phyloP scores from a whole-genome alignment of 2,113 vertebrate species.

The Menura novaehollandiae region DNA sequence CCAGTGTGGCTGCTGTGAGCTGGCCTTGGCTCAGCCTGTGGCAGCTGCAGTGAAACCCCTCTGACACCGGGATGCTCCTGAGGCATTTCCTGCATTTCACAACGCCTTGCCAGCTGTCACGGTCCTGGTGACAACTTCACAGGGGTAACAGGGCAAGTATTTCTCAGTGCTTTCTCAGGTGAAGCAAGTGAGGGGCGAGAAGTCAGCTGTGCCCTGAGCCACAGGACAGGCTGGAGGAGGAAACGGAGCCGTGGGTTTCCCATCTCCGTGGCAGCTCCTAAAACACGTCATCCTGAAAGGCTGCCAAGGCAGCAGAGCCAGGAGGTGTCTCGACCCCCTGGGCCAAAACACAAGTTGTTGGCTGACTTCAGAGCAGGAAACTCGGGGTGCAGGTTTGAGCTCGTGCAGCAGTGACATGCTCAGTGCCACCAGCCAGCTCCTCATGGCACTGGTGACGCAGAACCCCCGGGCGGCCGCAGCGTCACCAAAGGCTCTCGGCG shows the following conservation, averaged over 20 bases:
- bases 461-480: fast-evolving
- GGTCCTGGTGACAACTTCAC: not conserved
- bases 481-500: fast-evolving
- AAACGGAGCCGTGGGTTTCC: fast-evolving
- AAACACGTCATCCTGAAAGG: fast-evolving
- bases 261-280: not conserved
- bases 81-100: not conserved
- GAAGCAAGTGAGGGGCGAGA: not conserved
- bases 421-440: not conserved
- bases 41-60: not conserved
- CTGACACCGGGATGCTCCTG: fast-evolving
- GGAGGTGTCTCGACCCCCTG: not conserved
- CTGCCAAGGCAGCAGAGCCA: not conserved
- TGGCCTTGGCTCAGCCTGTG: not conserved
- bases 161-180: not conserved
- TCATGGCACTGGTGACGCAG: not conserved
- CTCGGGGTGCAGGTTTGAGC: not conserved
- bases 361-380: not conserved
- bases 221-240: not conserved
- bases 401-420: fast-evolving
- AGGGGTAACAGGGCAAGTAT: not conserved
- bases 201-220: not conserved
- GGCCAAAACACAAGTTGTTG: not conserved
- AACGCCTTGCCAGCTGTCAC: not conserved
- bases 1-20: not conserved